Conservation (phyloP, 1,140 invertebrate genomes). For the Ceratosolen fusciceps region DNA sequence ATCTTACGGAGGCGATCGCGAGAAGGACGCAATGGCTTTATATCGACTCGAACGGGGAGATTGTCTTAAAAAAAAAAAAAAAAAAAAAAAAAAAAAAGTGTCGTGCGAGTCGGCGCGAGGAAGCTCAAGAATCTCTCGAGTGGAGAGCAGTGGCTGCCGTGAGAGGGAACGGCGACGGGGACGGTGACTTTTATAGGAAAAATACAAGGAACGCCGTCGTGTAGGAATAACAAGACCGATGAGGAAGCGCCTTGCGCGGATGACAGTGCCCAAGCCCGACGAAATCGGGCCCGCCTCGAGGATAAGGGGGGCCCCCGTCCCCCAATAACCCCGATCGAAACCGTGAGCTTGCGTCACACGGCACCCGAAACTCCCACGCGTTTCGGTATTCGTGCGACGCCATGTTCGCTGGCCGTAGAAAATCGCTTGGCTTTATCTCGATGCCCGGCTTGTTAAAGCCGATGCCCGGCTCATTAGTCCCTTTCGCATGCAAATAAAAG, state of each 20-base stretch:
- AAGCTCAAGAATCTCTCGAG: background rate
- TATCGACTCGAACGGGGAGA: no score
- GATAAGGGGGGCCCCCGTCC: background rate
- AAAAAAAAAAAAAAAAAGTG: no score
- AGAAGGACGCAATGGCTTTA: no score
- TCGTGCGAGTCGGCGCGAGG: background rate
- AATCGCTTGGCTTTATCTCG: background rate
- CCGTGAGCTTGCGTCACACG: background rate
- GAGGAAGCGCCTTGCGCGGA: constrained; percentile 12
- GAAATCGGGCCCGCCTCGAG: background rate
- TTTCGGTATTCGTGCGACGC: background rate
- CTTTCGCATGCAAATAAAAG: background rate
- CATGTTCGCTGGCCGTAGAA: background rate
- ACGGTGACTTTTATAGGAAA: background rate
- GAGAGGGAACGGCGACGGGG: constrained; percentile 8
- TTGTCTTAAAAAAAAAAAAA: no score
- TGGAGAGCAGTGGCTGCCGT: background rate
- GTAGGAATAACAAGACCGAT: background rate
- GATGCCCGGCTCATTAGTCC: background rate
- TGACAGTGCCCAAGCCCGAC: background rate
- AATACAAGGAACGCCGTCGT: background rate
- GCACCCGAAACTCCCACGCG: constrained; percentile 26
- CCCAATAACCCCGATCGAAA: background rate
- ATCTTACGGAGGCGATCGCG: no score
- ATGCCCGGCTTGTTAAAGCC: background rate